Evolutionary conservation across 2,113 vertebrate genomes (phyloP), one percentile per base, ranked within the genome.

Genomic region (Triplophysa rosa): DNA sequence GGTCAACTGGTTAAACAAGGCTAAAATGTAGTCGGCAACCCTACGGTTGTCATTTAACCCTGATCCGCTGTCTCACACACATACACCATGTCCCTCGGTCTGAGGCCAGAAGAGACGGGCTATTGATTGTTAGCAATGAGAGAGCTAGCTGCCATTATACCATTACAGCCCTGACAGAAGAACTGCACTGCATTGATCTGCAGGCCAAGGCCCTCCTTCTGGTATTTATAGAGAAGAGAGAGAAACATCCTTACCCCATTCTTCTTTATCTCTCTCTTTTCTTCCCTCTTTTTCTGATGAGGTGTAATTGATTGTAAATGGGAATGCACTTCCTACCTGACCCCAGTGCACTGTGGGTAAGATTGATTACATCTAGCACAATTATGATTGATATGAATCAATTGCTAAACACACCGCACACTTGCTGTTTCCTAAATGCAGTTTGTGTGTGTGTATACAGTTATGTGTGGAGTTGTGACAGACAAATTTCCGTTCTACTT

Each of bases 221-320:
- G 94, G 95, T 95, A 96, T 95, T 95, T 95, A 95, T 93, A 90
- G 94, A 93, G 93, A 93, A 84, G 67, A 86, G 85, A 89, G 93
- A 92, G 62, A 65, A 77, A 54, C 73, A 77, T 77, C 73, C 62
- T 76, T 64, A 52, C 61, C 16, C 73, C 61, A 76, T 64, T 45
- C 61, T 77, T 77, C 61, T 89, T 87, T 89, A 88, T 89, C 89
- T 87, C 89, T 89, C 92, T 61, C 24, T 54, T 58, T 59, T 58
- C 59, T 19, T 54, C 29, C 33, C 67, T 23, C 23, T 52, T 12
- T 66, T 47, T 58, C 49, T 73, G 69, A 66, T 95, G 94, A 93
- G 94, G 93, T 93, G 94, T 96, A 96, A 98, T 97, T 96, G 94
- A 95, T 90, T 91, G 93, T 93, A 95, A 96, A 94, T 93, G 94